Percentiles rank a stretch among this genome's conserved stretches.
phyloP scores from a whole-genome alignment of 2,113 vertebrate species.

The Aleadryas rufinucha region DNA sequence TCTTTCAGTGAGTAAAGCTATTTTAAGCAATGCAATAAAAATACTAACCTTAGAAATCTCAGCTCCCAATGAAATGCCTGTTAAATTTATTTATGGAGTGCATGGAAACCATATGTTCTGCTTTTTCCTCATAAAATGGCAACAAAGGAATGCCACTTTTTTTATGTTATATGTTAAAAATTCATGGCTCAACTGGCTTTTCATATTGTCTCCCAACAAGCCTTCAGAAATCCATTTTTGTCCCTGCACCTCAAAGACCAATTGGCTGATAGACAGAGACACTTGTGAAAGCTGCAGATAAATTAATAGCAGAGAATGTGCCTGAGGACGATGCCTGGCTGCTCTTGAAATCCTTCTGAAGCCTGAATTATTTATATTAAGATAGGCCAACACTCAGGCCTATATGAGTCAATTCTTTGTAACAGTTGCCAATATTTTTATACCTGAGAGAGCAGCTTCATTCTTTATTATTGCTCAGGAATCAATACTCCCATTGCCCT shows the following conservation, averaged over 20 bases:
- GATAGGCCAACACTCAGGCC: conserved; percentile 73
- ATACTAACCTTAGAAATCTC: not conserved
- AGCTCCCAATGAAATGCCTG: not conserved
- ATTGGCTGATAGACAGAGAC: conserved; percentile 66
- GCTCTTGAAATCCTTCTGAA: conserved; percentile 75
- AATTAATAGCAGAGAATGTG: conserved; percentile 73
- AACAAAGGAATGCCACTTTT: not conserved
- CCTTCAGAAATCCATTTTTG: conserved; percentile 71
- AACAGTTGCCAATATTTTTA: conserved; percentile 88
- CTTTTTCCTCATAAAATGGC: conserved; percentile 16
- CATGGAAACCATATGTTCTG: not conserved
- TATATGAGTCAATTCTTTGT: conserved; percentile 81
- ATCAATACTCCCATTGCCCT: conserved; percentile 87
- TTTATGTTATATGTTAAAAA: conserved; percentile 17
- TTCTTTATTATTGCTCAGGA: conserved; percentile 87
- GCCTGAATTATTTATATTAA: conserved; percentile 83
- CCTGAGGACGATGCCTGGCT: conserved; percentile 71
- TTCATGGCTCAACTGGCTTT: conserved; percentile 32
- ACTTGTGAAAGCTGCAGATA: conserved; percentile 65
- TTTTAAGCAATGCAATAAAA: conserved; percentile 14
- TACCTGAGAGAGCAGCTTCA: conserved; percentile 84
- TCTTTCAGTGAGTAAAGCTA: not conserved
- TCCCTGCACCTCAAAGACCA: conserved; percentile 56
- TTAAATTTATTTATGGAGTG: not conserved
- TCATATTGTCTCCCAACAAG: conserved; percentile 53